Evolutionary conservation across 2,888 invertebrate genomes (phyloP).

Genomic region (Cantharis lateralis): DNA sequence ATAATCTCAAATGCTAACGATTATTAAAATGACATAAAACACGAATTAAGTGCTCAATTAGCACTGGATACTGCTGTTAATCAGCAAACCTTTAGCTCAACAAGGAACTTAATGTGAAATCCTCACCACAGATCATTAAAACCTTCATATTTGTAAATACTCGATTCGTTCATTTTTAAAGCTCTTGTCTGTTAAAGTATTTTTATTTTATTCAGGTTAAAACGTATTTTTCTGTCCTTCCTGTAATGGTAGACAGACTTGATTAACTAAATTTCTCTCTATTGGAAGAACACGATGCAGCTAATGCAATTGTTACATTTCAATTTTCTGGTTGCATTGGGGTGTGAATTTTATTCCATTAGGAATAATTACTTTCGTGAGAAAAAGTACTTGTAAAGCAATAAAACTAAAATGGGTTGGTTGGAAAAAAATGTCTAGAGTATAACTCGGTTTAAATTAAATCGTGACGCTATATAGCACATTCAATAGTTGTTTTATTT

Average conservation of each 20-base stretch:
- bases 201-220: neutral
- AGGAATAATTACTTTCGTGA: neutral
- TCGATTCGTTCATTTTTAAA: neutral
- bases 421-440: neutral
- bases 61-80: no score
- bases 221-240: neutral
- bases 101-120: no score
- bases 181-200: neutral
- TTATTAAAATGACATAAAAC: no score
- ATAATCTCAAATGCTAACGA: no score
- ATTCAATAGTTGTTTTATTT: neutral
- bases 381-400: neutral
- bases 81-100: no score
- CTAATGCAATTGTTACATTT: neutral
- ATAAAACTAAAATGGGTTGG: neutral
- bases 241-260: neutral
- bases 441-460: constrained; percentile 6
- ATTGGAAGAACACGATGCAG: neutral
- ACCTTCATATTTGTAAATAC: no score
- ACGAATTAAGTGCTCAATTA: no score
- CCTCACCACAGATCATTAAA: no score
- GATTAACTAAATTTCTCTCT: neutral
- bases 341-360: constrained; percentile 1
- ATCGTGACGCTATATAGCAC: constrained; percentile 6
- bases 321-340: neutral